Evolutionary conservation across 2,113 vertebrate genomes (phyloP).

Genomic region (Chionis minor): DNA sequence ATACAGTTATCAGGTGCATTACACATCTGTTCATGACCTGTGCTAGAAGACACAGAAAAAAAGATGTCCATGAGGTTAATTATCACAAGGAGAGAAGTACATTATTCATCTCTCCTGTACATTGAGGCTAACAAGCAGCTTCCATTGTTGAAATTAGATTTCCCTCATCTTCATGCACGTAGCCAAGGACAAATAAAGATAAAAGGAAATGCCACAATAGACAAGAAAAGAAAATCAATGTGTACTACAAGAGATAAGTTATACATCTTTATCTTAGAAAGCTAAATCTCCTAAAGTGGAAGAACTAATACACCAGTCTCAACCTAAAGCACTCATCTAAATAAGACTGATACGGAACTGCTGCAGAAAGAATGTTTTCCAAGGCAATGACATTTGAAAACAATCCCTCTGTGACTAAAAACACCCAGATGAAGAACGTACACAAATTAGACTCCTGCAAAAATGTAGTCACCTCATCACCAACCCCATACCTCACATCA

Average conservation of each 20-base stretch:
- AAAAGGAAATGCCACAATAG: background rate
- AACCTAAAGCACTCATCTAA: background rate
- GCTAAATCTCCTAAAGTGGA: background rate
- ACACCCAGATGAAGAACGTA: background rate
- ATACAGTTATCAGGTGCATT: background rate
- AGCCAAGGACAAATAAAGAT: background rate
- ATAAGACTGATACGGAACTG: background rate
- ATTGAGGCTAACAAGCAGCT: background rate
- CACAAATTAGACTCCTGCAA: background rate
- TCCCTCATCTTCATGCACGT: background rate
- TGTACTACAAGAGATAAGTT: background rate
- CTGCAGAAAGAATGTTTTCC: background rate
- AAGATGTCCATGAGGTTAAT: background rate
- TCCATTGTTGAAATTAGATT: background rate
- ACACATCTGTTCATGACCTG: background rate
- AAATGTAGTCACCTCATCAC: background rate
- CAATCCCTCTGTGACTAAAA: background rate
- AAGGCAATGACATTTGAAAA: background rate
- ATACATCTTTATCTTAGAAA: background rate
- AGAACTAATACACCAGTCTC: background rate
- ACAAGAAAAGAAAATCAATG: background rate
- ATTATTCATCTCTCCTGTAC: background rate
- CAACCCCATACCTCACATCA: background rate
- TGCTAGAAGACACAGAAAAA: background rate
- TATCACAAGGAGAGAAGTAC: background rate